Base-by-base conservation (phyloP, 1,140 invertebrate genomes). In the Drosophila repletoides region DNA sequence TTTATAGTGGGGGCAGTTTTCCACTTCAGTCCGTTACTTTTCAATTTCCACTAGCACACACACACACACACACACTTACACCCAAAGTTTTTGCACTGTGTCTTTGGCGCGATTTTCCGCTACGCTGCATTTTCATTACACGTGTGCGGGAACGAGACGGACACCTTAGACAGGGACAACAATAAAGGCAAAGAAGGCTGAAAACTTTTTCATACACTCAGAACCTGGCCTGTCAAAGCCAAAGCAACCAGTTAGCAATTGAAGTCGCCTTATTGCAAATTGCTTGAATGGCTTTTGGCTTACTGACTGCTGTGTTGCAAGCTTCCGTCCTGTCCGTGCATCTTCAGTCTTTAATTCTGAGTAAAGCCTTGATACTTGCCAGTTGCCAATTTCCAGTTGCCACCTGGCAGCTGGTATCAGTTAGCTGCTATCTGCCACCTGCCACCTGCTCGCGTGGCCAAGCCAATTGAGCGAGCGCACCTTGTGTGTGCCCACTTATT, bases 61-160 rank as follows among this genome's bases (percentile, higher is more conserved):
- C 40, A 60, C 26, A 60, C 38, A 24, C 40, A 45, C 29, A 46
- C 52, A 29, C 12, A 60, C 17, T 36, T 12, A 43, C 9, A 43
- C 22, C 22, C 26, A 40, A 58, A 70, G 26, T 69, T 70, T 73
- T 64, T 58, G 34, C 38, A 28, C 56, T 36, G 58, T 83, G 74
- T 84, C 74, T 84, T 83, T 70, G 53, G 70, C 58, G 80, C 75
- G 80, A 79, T 84, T 86, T 84, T 86, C 79, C 61, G 68, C 80
- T 67, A 86, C 80, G 75, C 46, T 84, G 80, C 80, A 84, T 65
- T 84, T 84, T 84, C 81, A 86, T 84, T 84, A 87, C 74, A 79
- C 24, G 60, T 55, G 58, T 51, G 70, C 45, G 17, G 6, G 41
- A 76, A 38, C 12, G 41, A 46, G 46, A 53, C 17, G 3, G 22